Conservation (phyloP, 2,113 vertebrate species). For the Marcusenius ussheri region DNA sequence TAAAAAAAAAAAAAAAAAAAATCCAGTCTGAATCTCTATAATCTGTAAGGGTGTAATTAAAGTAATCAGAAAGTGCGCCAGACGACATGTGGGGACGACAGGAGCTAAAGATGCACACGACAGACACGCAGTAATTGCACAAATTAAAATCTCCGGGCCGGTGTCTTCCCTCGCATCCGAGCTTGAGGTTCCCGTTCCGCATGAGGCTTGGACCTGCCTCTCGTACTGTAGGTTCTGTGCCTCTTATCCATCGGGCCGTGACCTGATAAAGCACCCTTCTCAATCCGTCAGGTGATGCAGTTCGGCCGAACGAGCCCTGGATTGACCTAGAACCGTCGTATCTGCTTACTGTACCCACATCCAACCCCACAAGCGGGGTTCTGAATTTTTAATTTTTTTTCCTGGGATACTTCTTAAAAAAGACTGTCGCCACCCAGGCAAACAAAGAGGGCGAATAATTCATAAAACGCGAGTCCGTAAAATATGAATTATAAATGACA, state of each 20-base stretch:
- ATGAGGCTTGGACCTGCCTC: neutral
- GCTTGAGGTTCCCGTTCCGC: neutral
- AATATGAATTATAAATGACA: neutral
- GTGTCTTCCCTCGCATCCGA: too few species aligned
- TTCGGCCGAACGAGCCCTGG: neutral
- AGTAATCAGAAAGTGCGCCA: neutral
- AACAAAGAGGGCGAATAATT: neutral
- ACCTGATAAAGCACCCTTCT: neutral
- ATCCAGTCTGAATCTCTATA: slow-evolving; percentile 12
- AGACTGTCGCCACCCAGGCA: neutral
- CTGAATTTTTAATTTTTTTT: neutral
- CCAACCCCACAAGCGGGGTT: neutral
- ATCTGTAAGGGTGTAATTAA: slow-evolving; percentile 15
- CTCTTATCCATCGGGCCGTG: neutral
- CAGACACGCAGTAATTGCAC: neutral
- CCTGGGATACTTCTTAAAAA: neutral
- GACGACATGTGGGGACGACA: neutral
- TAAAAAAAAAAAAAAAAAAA: neutral
- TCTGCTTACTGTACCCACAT: neutral
- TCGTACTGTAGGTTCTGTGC: neutral
- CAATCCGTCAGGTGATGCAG: neutral
- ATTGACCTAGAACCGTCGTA: neutral
- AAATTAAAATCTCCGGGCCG: neutral
- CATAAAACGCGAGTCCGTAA: neutral
- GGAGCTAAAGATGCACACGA: neutral